A percentile compares a stretch with the other conserved stretches of the same genome.
These are phyloP conservation scores for Linyphia triangularis DNA, from an alignment of 2,888 invertebrate species.

Conservation along the genomic window DNA sequence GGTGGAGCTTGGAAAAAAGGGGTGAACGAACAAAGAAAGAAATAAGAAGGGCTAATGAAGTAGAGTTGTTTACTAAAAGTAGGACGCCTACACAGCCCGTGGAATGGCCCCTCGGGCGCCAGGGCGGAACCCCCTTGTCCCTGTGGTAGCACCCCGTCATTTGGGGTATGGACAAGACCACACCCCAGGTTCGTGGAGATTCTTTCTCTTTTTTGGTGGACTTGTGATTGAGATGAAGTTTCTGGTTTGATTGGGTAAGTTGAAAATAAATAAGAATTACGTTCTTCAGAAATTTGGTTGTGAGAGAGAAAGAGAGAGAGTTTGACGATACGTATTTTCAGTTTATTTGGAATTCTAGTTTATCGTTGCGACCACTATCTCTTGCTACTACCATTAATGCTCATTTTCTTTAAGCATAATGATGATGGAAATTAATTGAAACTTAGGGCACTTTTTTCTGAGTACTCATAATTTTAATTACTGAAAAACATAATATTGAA, in stretches of 20 bases:
- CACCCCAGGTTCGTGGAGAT: constrained; percentile 1
- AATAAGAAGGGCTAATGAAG: constrained; percentile 21
- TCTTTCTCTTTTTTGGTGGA: background rate
- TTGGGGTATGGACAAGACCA: constrained; percentile 31
- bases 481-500: too few species aligned
- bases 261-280: too few species aligned
- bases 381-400: too few species aligned
- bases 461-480: too few species aligned
- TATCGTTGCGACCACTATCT: too few species aligned
- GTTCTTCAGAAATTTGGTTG: too few species aligned
- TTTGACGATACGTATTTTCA: too few species aligned
- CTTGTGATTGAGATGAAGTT: background rate
- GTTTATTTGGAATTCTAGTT: too few species aligned
- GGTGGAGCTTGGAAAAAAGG: constrained; percentile 53
- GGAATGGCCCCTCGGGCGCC: constrained; percentile 48
- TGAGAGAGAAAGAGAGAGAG: too few species aligned
- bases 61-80: constrained; percentile 43
- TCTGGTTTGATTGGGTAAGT: background rate
- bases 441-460: too few species aligned
- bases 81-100: constrained; percentile 50
- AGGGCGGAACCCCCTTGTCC: constrained; percentile 31
- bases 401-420: too few species aligned
- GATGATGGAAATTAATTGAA: too few species aligned
- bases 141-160: constrained; percentile 53
- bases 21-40: constrained; percentile 38